Base-by-base conservation (phyloP, 2,113 vertebrate genomes). In the Bungarus multicinctus region DNA sequence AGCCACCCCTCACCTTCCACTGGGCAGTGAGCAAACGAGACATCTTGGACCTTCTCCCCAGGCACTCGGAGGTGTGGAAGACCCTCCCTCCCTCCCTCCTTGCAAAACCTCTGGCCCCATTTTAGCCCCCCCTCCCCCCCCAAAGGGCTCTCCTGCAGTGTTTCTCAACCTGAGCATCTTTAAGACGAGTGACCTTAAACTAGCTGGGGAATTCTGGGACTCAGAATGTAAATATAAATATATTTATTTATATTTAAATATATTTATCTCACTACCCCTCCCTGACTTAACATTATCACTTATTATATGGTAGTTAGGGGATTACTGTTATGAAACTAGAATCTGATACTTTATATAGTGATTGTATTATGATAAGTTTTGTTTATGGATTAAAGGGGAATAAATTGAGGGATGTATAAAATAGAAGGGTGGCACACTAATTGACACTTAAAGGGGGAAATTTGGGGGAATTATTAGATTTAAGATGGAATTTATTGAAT, bases 11-110 rank as follows among this genome's bases (percentile, higher is more conserved):
- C 87, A 94, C 92, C 7, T 98, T 98, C 95, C 96, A 97, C 16
- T 98, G 98, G 98, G 96, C 96, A 58, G 93, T 97, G 96, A 97
- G 94, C 95, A 98, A 98, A 92, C 94, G 96, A 4, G 97, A 97
- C 8, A 97, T 98, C 1, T 81, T 98, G 86, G 97, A 97, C 39
- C 94, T 98, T 50, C 92, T 96, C 3, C 95, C 97, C 53, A 95
- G 96, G 43, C 97, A 98, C 64, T 94, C 92, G 6, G 95, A 98
- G 97, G 97, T 98, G 97, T 97, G 94, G 0, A 54, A 39, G 74
- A 11, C 45, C 43, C 58, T 3, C 50, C 87, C 34, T 3, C 50
- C 87, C 34, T 47, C 50, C 57, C 57, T 69, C 10, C 60, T 39
- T 39, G 20, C 12, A 34, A 74, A 74, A n/a, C 7, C 60, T 4